These are phyloP conservation scores for Chamaetylas fuelleborni DNA, from an alignment of 2,113 vertebrate genomes.

Conservation along the genomic window DNA sequence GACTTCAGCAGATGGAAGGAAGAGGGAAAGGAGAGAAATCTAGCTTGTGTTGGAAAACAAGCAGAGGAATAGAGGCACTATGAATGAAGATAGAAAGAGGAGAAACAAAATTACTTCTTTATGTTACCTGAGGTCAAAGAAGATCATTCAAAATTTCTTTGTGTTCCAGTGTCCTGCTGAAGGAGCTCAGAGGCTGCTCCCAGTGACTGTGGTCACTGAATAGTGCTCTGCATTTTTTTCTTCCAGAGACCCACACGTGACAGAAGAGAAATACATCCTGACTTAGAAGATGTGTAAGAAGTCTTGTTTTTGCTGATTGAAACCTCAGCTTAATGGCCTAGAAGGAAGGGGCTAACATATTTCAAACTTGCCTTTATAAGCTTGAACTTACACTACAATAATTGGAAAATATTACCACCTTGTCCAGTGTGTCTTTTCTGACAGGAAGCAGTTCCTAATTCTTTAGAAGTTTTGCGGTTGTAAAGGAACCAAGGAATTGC, in stretches of 20 bases:
- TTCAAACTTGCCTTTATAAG: not conserved
- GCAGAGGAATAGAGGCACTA: not conserved
- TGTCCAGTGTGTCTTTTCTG: not conserved
- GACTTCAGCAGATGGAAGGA: not conserved
- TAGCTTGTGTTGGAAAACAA: not conserved
- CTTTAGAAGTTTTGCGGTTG: not conserved
- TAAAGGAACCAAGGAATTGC: not conserved
- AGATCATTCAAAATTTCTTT: not conserved
- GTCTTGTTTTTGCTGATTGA: not conserved
- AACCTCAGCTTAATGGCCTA: not conserved
- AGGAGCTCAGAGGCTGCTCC: not conserved
- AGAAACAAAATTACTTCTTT: not conserved
- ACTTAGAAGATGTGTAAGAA: not conserved
- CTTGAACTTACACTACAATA: not conserved
- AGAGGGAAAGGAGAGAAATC: not conserved
- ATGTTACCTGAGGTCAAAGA: not conserved
- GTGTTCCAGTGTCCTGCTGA: not conserved
- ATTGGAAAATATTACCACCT: not conserved
- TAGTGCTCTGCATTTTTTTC: not conserved
- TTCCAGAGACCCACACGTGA: fast-evolving
- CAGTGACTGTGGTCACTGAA: fast-evolving
- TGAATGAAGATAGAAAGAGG: not conserved
- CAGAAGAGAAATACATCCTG: fast-evolving
- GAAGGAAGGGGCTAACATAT: not conserved
- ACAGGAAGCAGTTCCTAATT: fast-evolving